Evolutionary conservation across 2,797 vertebrate species (phyloP), one percentile per base, ranked within the genome.

Genomic region (Cyprinella venusta): DNA sequence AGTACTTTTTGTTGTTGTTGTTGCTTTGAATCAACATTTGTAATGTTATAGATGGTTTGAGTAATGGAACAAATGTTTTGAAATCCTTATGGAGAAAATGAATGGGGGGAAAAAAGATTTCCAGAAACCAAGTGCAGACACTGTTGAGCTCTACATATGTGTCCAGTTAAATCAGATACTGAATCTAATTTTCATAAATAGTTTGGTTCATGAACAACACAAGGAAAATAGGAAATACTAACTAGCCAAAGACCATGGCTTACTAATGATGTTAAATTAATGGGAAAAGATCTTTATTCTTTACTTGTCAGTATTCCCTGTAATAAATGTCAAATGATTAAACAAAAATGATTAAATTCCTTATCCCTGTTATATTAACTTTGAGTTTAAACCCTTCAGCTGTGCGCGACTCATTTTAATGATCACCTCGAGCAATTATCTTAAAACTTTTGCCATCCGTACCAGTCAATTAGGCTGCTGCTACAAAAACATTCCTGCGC

Each of bases 351-450:
- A 79, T 84, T 61, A 86, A 59, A 87, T 85, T 86, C 86, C 42
- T 19, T 71, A 83, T 75, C 72, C 71, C 67, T 85, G 79, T 85
- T 89, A 80, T 89, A 89, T 88, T 89, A 89, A 87, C 86, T 86
- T 86, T 71, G 81, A 87, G 80, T 85, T 76, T 82, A 83, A 79
- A 76, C 80, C 86, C 85, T 84, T 88, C 77, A 85, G 86, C 87
- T 82, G 76, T 79, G 86, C 88, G 85, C 84, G 40, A 78, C 72
- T 82, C 86, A 69, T 89, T 89, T 89, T 90, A 90, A 90, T 88
- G 87, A 90, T 84, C 84, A 86, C 84, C 87, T 85, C 42, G 12
- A 84, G 87, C 87, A 90, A 89, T 90, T 91, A 90, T 89, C 85
- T 89, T 85, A 84, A 82, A 86, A 83, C 83, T 87, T 88, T 79